A percentile compares a stretch with the other conserved stretches of the same genome.
These are phyloP conservation scores for Leucophenga maculata DNA, from an alignment of 2,888 invertebrate species.

Conservation along the genomic window DNA sequence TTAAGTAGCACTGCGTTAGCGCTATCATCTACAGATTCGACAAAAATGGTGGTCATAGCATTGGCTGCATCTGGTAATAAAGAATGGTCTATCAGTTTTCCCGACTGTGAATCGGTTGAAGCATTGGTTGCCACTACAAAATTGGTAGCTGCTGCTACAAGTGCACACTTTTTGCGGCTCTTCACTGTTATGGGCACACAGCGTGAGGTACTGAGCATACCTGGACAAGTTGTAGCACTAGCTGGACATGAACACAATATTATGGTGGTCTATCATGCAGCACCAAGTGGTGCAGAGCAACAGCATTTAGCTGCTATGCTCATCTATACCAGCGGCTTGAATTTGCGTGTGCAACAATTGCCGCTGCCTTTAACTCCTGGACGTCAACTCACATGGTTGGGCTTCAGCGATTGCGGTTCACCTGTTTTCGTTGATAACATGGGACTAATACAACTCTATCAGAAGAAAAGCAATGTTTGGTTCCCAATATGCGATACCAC, in stretches of 20 bases:
- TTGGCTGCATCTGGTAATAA: constrained; percentile 82
- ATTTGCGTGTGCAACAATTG: constrained; percentile 74
- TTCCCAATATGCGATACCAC: constrained; percentile 84
- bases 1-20: constrained; percentile 86
- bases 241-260: constrained; percentile 77
- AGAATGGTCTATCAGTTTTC: constrained; percentile 88
- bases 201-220: constrained; percentile 80
- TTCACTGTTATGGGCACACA: constrained; percentile 92
- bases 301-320: constrained; percentile 75
- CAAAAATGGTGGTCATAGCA: constrained; percentile 83
- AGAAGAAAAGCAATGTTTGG: constrained; percentile 82
- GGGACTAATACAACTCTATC: constrained; percentile 83
- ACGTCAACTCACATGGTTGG: constrained; percentile 81
- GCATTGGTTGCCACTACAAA: constrained; percentile 79
- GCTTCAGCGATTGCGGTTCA: constrained; percentile 86
- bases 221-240: constrained; percentile 82
- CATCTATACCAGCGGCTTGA: constrained; percentile 73
- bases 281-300: constrained; percentile 73
- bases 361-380: constrained; percentile 79
- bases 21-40: constrained; percentile 80
- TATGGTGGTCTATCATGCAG: constrained; percentile 79
- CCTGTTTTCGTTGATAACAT: constrained; percentile 84
- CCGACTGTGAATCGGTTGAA: constrained; percentile 84
- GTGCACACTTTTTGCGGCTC: constrained; percentile 82
- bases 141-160: constrained; percentile 87